Percentiles rank a stretch among this genome's conserved stretches.
phyloP scores from a whole-genome alignment of 2,797 vertebrate genomes.

The Cyprinodon diabolis region DNA sequence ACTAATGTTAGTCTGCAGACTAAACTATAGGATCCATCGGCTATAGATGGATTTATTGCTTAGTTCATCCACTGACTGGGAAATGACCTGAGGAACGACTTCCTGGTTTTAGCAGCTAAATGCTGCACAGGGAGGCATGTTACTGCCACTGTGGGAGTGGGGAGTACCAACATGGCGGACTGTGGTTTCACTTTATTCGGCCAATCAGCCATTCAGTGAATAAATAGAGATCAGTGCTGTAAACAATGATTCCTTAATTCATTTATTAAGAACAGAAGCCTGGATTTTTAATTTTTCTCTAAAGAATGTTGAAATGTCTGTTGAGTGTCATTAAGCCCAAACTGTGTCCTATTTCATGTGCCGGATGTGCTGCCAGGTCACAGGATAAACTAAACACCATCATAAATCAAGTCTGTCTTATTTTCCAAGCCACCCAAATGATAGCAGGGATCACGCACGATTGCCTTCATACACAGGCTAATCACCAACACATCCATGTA shows the following conservation, averaged over 20 bases:
- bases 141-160: too few relatives aligned
- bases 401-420: slow-evolving; percentile 32
- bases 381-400: slow-evolving; percentile 17
- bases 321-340: not conserved
- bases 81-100: too few relatives aligned
- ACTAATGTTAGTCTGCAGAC: too few relatives aligned
- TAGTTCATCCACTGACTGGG: too few relatives aligned
- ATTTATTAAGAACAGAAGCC: not conserved
- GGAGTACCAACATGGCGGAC: too few relatives aligned
- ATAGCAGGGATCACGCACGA: slow-evolving; percentile 17
- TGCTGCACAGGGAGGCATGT: too few relatives aligned
- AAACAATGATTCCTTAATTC: not conserved
- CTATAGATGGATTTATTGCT: too few relatives aligned
- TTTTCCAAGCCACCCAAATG: slow-evolving; percentile 29
- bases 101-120: too few relatives aligned
- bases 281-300: not conserved
- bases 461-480: slow-evolving; percentile 27
- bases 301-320: not conserved
- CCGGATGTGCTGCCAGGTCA: not conserved
- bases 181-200: too few relatives aligned
- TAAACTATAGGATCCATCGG: too few relatives aligned
- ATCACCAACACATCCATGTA: slow-evolving; percentile 42
- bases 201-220: too few relatives aligned
- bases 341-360: not conserved
- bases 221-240: not conserved